phyloP scores from a whole-genome alignment of 2,888 invertebrate genomes.

The Ypsolopha scabrella region DNA sequence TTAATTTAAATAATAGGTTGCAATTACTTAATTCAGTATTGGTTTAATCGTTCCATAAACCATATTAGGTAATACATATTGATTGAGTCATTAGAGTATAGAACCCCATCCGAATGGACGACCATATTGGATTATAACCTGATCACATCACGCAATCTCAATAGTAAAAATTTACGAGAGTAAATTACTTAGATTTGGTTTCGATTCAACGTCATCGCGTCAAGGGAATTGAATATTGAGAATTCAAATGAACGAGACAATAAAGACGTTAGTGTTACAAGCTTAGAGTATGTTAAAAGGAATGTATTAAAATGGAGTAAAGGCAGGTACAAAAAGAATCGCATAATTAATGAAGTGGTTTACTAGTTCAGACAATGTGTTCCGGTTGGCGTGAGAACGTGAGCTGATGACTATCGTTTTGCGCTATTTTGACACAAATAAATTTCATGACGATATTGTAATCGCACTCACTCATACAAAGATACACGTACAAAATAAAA shows the following conservation, averaged over 20 bases:
- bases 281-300: too few species aligned
- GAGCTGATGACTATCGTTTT: slow-evolving; percentile 51
- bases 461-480: slow-evolving; percentile 29
- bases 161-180: slow-evolving; percentile 63
- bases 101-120: slow-evolving; percentile 54
- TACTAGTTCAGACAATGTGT: slow-evolving; percentile 37
- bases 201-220: slow-evolving; percentile 30
- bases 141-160: slow-evolving; percentile 66
- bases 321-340: slow-evolving; percentile 26
- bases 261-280: slow-evolving; percentile 34
- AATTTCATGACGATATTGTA: slow-evolving; percentile 44
- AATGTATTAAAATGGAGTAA: slow-evolving; percentile 26
- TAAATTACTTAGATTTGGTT: slow-evolving; percentile 59
- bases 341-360: slow-evolving; percentile 32
- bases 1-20: background rate
- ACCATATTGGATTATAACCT: slow-evolving; percentile 64
- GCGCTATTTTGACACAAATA: slow-evolving; percentile 50
- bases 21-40: too few species aligned
- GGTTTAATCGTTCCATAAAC: slow-evolving; percentile 32
- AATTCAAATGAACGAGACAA: slow-evolving; percentile 15
- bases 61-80: background rate
- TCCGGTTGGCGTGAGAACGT: slow-evolving; percentile 46
- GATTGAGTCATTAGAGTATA: slow-evolving; percentile 33
- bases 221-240: slow-evolving; percentile 18
- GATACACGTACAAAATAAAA: slow-evolving; percentile 39